Conservation (phyloP, 2,113 vertebrate species). For the Synodontis membranacea region DNA sequence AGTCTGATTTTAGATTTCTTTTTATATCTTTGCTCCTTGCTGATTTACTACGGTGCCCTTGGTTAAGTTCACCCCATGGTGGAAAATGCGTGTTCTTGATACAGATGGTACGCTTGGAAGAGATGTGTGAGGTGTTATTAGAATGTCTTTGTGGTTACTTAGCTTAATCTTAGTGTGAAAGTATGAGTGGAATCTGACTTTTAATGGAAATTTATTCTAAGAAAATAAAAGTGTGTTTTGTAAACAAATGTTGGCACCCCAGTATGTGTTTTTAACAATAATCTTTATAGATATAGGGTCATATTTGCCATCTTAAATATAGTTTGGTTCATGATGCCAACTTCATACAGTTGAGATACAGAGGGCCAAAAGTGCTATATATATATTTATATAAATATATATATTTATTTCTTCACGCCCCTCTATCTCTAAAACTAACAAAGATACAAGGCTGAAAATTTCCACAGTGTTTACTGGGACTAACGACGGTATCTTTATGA, state of each 20-base stretch:
- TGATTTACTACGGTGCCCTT: background rate
- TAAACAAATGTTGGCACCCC: background rate
- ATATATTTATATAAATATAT: too few relatives aligned
- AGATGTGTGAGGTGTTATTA: background rate
- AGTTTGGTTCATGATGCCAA: too few relatives aligned
- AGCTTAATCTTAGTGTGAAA: background rate
- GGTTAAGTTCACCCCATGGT: background rate
- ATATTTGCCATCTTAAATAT: too few relatives aligned
- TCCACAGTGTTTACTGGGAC: too few relatives aligned
- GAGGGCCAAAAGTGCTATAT: too few relatives aligned
- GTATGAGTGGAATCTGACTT: background rate
- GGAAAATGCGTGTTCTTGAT: background rate
- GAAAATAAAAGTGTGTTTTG: background rate
- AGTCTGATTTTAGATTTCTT: background rate
- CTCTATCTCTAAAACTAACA: too few relatives aligned
- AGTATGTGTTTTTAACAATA: too few relatives aligned
- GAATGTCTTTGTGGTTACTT: background rate
- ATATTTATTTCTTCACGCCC: too few relatives aligned
- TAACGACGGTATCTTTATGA: too few relatives aligned
- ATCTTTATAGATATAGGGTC: too few relatives aligned
- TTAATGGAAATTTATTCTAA: background rate
- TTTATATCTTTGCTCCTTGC: background rate
- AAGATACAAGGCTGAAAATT: too few relatives aligned
- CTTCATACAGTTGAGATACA: too few relatives aligned
- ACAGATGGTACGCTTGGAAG: background rate